Conservation (phyloP, 1,140 invertebrate species). For the Cherax quadricarinatus region DNA sequence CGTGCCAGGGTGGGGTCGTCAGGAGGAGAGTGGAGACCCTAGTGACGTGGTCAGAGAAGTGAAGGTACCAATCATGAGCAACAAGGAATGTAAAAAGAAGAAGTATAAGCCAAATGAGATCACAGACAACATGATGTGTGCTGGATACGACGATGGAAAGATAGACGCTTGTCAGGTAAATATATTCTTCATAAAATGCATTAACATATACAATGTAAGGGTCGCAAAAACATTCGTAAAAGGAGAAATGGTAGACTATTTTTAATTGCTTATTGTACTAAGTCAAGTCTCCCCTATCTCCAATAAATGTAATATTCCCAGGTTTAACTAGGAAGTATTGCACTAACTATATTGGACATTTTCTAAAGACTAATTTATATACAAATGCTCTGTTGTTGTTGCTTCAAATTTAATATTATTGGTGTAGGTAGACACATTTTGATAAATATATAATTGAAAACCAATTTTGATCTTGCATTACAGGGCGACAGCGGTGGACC, state of each 20-base stretch:
- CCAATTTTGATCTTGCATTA: too few relatives aligned
- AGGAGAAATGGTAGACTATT: neutral
- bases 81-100: constrained; percentile 84
- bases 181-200: neutral
- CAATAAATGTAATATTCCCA: too few relatives aligned
- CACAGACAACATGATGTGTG: constrained; percentile 82
- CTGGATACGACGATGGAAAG: constrained; percentile 75
- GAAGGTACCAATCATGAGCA: constrained; percentile 88
- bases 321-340: too few relatives aligned
- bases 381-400: too few relatives aligned
- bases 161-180: constrained; percentile 86
- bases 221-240: neutral
- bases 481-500: constrained; percentile 96
- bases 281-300: neutral
- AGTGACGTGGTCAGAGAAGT: constrained; percentile 89
- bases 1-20: constrained; percentile 90
- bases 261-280: neutral
- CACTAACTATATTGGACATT: too few relatives aligned
- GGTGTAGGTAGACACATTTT: too few relatives aligned
- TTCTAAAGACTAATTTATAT: too few relatives aligned
- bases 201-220: neutral
- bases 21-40: constrained; percentile 86
- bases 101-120: constrained; percentile 88
- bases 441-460: too few relatives aligned
- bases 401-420: too few relatives aligned